A percentile compares a stretch with the other conserved stretches of the same genome.
phyloP scores from a whole-genome alignment of 2,797 vertebrate species.

The Mallotus villosus region DNA sequence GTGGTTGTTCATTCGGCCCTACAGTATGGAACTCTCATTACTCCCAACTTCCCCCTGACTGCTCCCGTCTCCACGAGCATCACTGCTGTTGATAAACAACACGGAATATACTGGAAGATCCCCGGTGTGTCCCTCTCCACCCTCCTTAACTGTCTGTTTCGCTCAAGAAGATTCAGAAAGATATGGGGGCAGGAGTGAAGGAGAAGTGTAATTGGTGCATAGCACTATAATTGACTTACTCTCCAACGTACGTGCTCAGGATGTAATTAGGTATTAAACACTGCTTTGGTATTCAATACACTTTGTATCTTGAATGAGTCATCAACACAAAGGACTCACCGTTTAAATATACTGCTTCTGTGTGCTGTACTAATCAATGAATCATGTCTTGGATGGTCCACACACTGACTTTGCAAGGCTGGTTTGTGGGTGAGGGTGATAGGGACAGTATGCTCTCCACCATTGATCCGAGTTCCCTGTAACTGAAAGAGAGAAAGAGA shows the following conservation, averaged over 20 bases:
- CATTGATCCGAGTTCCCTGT: conserved; percentile 49
- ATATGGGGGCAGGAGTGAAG: neutral
- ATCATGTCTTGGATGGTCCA: conserved; percentile 20
- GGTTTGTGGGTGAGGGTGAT: conserved; percentile 26
- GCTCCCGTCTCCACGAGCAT: neutral
- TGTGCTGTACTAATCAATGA: conserved; percentile 21
- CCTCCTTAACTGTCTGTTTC: neutral
- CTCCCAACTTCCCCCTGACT: neutral
- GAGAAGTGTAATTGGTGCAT: neutral
- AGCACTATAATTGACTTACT: neutral
- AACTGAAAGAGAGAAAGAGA: conserved; percentile 15
- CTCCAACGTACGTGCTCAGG: neutral
- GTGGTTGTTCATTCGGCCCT: conserved; percentile 39
- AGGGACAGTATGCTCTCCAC: conserved; percentile 32
- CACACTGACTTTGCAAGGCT: conserved; percentile 35
- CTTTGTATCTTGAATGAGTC: conserved; percentile 10
- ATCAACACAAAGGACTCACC: conserved; percentile 5
- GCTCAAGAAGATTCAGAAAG: neutral
- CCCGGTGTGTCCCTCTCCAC: neutral
- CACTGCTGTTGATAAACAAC: neutral
- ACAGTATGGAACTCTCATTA: neutral
- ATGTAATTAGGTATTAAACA: conserved; percentile 1
- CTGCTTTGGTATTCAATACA: conserved; percentile 24
- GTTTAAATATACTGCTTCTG: neutral
- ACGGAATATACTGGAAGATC: neutral